phyloP scores from a whole-genome alignment of 53 echinoderm and acorn worm species.

The Antedon mediterranea region DNA sequence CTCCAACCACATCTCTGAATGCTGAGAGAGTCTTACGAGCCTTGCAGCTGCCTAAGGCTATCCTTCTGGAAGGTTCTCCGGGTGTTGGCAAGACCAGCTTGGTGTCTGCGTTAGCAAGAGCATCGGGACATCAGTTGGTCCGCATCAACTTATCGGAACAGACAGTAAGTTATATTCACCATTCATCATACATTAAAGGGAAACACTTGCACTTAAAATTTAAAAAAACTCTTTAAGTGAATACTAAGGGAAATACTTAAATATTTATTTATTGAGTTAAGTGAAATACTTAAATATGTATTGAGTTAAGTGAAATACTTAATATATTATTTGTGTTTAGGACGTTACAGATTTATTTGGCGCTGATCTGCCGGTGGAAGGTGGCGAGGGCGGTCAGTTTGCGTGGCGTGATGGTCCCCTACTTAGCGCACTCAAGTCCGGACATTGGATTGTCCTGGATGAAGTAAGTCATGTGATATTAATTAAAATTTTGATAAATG shows the following conservation, averaged over 20 bases:
- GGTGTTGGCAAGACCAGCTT: slow-evolving; percentile 96
- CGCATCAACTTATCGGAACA: slow-evolving; percentile 92
- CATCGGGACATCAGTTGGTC: slow-evolving; percentile 66
- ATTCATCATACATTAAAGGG: too few species aligned
- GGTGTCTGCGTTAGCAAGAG: slow-evolving; percentile 72
- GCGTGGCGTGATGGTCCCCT: slow-evolving; percentile 94
- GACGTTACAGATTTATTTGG: slow-evolving; percentile 94
- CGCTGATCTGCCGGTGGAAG: slow-evolving; percentile 88
- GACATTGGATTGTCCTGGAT: slow-evolving; percentile 92
- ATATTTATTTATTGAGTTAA: too few species aligned
- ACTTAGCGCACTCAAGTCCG: slow-evolving; percentile 64
- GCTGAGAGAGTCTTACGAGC: slow-evolving; percentile 59
- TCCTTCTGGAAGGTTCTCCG: slow-evolving; percentile 85
- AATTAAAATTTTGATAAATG: not conserved
- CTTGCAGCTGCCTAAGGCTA: slow-evolving; percentile 65
- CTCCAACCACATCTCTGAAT: slow-evolving; percentile 85
- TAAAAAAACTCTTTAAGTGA: too few species aligned
- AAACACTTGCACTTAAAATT: too few species aligned
- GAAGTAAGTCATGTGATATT: slow-evolving; percentile 38
- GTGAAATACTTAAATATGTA: too few species aligned
- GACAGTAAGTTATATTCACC: slow-evolving; percentile 67
- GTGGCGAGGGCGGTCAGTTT: slow-evolving; percentile 96
- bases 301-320: too few species aligned
- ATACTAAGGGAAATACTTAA: too few species aligned
- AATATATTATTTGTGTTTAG: too few species aligned